Evolutionary conservation across 2,113 vertebrate species (phyloP), one percentile per base, ranked within the genome.

Genomic region (Rhynchopsitta pachyrhyncha): DNA sequence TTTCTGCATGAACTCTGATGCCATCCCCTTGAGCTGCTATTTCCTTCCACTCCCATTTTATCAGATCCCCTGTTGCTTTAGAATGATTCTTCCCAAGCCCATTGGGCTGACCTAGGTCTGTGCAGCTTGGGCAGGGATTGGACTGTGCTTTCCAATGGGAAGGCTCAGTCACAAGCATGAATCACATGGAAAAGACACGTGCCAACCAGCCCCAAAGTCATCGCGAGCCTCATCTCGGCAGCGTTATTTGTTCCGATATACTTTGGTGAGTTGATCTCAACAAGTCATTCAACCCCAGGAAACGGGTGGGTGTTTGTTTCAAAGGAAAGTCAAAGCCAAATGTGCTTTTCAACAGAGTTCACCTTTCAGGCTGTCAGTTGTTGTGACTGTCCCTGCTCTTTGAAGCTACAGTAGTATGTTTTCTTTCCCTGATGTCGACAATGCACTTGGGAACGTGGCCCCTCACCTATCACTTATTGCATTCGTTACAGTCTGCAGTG

Each of bases 41-140:
- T 95, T 93, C 46, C 71, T 92, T 94, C 92, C 74, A 29, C 78
- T 35, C 4, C 77, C 39, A 31, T 93, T 97, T 96, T 76, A 41
- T 64, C 50, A 76, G 74, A 69, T 91, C 37, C 70, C 69, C 77
- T 83, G 71, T 88, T 90, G 89, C 70, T 96, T 71, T 31, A 71
- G 78, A 85, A 71, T 7, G 19, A 52, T 87, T 92, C 85, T 42
- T 70, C 2, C 11, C 73, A 60, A 42, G 33, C 46, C 15, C 10
- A 0, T 44, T 11, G 44, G 3, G 24, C 59, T 29, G 28, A 16
- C 50, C 46, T 9, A 46, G 25, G 46, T 83, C 33, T 76, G 33
- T 23, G 68, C 44, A 20, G 9, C 39, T 69, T 4, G 18, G n/a
- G 46, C 64, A 90, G 62, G 74, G 52, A 14, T 33, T 31, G 67